phyloP scores from a whole-genome alignment of 2,888 invertebrate species.

The Agrochola macilenta region DNA sequence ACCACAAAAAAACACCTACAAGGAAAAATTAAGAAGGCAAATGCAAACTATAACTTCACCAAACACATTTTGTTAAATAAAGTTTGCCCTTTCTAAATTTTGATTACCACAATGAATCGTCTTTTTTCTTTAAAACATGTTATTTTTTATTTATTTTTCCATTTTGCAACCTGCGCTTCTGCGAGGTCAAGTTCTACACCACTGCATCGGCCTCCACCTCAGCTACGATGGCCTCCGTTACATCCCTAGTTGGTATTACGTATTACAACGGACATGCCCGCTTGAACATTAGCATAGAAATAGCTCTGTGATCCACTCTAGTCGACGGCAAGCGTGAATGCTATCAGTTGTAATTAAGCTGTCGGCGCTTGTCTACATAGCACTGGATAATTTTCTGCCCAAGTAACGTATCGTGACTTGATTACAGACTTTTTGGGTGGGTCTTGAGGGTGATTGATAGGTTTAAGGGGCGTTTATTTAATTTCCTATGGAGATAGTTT shows the following conservation, averaged over 20 bases:
- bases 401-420: slow-evolving; percentile 55
- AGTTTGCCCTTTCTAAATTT: fast-evolving
- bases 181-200: no score
- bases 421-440: slow-evolving; percentile 59
- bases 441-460: slow-evolving; percentile 57
- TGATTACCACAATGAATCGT: no score
- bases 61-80: not conserved
- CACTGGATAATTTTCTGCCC: slow-evolving; percentile 63
- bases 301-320: slow-evolving; percentile 65
- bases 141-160: no score
- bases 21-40: no score
- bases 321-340: slow-evolving; percentile 65
- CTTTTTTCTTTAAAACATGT: no score
- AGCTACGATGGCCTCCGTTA: not conserved
- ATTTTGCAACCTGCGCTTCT: not conserved
- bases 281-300: slow-evolving; percentile 65
- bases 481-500: slow-evolving; percentile 56
- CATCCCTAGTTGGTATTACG: slow-evolving; percentile 40
- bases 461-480: slow-evolving; percentile 17
- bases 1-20: not conserved
- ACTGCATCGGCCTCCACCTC: no score
- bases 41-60: no score
- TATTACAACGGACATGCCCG: slow-evolving; percentile 58
- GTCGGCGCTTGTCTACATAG: slow-evolving; percentile 65
- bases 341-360: slow-evolving; percentile 74